Evolutionary conservation across 2,113 vertebrate species (phyloP), one percentile per base, ranked within the genome.

Genomic region (Saguinus midas): DNA sequence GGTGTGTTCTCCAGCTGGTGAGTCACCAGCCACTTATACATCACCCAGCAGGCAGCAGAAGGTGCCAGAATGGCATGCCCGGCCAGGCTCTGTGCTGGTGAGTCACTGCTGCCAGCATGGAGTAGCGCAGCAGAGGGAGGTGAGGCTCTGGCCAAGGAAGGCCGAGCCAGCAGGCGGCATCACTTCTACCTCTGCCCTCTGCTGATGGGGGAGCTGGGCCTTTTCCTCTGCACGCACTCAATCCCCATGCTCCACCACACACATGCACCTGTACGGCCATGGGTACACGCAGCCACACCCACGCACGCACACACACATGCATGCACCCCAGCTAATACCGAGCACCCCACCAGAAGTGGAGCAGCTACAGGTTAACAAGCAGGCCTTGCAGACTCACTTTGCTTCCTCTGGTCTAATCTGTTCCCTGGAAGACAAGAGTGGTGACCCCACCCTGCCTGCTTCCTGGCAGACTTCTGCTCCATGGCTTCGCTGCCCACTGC

Each of bases 271-370:
- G 66, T 16, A 27, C 72, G 11, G 27, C 18, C n/a, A 8, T 35
- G 9, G 18, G 16, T 2, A 8, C 0, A 6, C 45, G 45, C 17
- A 2, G 35, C 0, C n/a, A 8, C 35, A 72, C 25, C 14, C 17
- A 48, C 8, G 8, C 52, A 16, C 16, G n/a, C 3, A 0, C 1
- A 1, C 40, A 5, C 48, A 6, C 52, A 57, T 3, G 1, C 66
- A 3, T 37, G 0, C 48, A 1, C 89, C 1, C 43, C 2, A 4
- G 55, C 45, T 10, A 8, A 6, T 1, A 7, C 70, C 14, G 5
- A 40, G 32, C 10, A 2, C 48, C 20, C 2, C 1, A 0, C 3
- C 6, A 4, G n/a, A 1, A 13, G 10, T 9, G 0, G 4, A 13
- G 35, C n/a, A 27, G n/a, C 18, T 18, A 14, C 61, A 1, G 37